Percentiles rank a stretch among this genome's conserved stretches.
phyloP scores from a whole-genome alignment of 2,797 vertebrate genomes.

The Fistularia commersonii region DNA sequence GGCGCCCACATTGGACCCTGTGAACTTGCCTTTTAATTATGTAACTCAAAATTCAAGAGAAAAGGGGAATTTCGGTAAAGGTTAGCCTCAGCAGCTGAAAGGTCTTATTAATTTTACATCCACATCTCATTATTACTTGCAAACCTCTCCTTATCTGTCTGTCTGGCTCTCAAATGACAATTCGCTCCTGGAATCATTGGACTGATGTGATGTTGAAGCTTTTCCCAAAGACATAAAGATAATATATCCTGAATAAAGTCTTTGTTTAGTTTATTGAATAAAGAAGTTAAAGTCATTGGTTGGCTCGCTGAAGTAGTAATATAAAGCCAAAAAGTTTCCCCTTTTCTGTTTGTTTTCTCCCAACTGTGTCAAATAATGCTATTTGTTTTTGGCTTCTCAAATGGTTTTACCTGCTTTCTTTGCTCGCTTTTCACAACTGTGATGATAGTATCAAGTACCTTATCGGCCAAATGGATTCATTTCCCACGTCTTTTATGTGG shows the following conservation, averaged over 20 bases:
- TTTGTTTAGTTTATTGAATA: no score
- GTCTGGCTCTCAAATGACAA: slow-evolving; percentile 25
- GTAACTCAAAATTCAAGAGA: slow-evolving; percentile 63
- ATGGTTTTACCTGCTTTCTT: no score
- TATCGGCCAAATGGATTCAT: slow-evolving; percentile 4
- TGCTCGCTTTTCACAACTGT: no score
- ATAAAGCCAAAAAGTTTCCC: no score
- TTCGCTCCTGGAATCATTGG: not conserved
- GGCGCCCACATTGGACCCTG: slow-evolving; percentile 20
- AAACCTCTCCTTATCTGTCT: slow-evolving; percentile 19
- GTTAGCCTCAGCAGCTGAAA: slow-evolving; percentile 55
- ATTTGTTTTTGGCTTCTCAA: no score
- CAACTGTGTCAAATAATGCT: no score
- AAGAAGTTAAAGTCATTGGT: no score
- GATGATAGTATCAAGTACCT: slow-evolving; percentile 4
- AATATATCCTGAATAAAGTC: no score
- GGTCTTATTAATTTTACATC: slow-evolving; percentile 72
- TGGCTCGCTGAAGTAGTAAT: no score
- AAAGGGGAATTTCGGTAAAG: slow-evolving; percentile 45
- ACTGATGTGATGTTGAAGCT: not conserved
- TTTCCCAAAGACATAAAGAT: no score
- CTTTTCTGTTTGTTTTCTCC: no score
- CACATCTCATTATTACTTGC: slow-evolving; percentile 56
- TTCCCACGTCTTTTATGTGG: slow-evolving; percentile 1
- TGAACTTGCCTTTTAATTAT: slow-evolving; percentile 31